Percentiles rank a stretch among this genome's conserved stretches.
phyloP scores from a whole-genome alignment of 2,113 vertebrate genomes.

The Nycticryphes semicollaris region DNA sequence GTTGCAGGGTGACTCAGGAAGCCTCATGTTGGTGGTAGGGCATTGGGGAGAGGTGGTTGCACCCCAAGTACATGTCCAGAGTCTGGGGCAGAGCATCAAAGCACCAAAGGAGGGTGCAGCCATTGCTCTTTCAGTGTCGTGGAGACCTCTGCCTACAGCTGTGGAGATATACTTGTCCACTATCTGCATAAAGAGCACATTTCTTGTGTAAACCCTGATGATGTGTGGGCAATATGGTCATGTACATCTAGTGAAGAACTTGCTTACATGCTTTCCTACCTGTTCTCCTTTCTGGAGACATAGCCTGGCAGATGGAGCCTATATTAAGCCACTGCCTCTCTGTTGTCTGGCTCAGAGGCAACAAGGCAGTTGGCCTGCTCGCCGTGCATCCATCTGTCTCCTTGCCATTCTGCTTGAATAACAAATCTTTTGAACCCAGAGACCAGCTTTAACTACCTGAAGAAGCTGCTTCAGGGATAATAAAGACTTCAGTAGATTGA shows the following conservation, averaged over 20 bases:
- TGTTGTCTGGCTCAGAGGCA: not conserved
- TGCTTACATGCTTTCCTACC: not conserved
- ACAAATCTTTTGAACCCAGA: not conserved
- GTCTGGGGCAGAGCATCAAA: not conserved
- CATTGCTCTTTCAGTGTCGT: not conserved
- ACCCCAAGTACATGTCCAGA: not conserved
- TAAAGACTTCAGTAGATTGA: not conserved
- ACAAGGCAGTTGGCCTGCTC: not conserved
- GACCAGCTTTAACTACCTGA: not conserved
- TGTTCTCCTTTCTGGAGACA: not conserved
- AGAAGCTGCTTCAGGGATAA: not conserved
- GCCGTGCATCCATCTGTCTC: not conserved
- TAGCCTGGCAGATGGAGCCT: not conserved
- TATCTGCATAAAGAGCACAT: rapidly evolving
- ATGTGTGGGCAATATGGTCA: not conserved
- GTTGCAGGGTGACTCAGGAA: too few relatives aligned
- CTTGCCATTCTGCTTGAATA: not conserved
- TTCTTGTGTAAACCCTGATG: not conserved
- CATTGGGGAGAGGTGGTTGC: not conserved
- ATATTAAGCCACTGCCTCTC: not conserved
- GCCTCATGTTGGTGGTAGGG: too few relatives aligned
- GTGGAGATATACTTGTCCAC: not conserved
- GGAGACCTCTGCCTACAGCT: not conserved
- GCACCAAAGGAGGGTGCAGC: not conserved
- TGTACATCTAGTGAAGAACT: not conserved